phyloP scores from a whole-genome alignment of 2,113 vertebrate genomes.

The Seriola aureovittata region DNA sequence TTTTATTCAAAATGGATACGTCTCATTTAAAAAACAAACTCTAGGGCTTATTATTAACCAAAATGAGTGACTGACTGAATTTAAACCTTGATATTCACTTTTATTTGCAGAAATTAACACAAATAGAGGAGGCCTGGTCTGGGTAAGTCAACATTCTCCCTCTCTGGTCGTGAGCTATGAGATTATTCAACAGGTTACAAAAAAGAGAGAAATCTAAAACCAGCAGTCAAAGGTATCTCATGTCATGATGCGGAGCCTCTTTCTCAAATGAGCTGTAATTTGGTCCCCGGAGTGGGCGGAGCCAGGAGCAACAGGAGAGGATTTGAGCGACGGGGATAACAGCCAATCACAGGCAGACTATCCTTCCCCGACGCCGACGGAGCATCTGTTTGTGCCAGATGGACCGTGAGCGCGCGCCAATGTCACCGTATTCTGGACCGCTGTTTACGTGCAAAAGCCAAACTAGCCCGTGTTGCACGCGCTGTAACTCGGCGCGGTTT shows the following conservation, averaged over 20 bases:
- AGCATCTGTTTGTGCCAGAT: conserved; percentile 69
- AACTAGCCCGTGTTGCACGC: neutral
- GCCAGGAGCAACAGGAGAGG: conserved; percentile 21
- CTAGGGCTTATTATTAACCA: neutral
- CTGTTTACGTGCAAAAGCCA: conserved; percentile 20
- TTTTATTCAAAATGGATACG: neutral
- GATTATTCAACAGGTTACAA: conserved; percentile 51
- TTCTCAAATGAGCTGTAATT: conserved; percentile 77
- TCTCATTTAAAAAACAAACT: neutral
- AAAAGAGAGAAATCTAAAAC: conserved; percentile 72
- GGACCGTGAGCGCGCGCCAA: conserved; percentile 38
- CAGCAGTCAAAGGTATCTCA: conserved; percentile 61
- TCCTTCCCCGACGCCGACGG: neutral
- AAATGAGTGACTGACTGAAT: neutral
- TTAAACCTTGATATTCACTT: neutral
- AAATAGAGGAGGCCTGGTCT: neutral
- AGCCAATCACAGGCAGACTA: conserved; percentile 61
- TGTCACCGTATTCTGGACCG: conserved; percentile 9
- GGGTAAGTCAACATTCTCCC: neutral
- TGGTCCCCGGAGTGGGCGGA: conserved; percentile 62
- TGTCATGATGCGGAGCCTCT: conserved; percentile 65
- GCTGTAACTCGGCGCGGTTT: neutral
- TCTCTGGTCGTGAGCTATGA: neutral
- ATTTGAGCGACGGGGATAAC: conserved; percentile 25
- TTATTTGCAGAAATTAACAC: neutral